Evolutionary conservation across 2,113 vertebrate genomes (phyloP).

Genomic region (Uropsilus gracilis): DNA sequence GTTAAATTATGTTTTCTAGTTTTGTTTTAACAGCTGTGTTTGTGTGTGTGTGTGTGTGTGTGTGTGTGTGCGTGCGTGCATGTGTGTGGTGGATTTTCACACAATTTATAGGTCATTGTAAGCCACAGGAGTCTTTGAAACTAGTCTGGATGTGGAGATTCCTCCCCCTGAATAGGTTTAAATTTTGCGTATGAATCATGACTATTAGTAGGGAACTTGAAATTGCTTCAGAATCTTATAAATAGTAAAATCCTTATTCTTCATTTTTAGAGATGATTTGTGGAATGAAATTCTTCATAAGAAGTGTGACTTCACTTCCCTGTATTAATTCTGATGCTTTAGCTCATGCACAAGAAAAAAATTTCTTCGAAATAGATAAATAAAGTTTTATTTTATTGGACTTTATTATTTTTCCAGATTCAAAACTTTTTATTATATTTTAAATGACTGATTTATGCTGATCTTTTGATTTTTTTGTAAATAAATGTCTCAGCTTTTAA

Average conservation of each 20-base stretch:
- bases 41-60: not conserved
- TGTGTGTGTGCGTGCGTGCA: not conserved
- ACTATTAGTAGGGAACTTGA: not conserved
- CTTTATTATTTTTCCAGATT: not conserved
- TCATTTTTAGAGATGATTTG: not conserved
- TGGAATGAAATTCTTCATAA: not conserved
- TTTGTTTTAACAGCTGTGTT: constrained; percentile 48
- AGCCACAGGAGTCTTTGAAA: constrained; percentile 9
- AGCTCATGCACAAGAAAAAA: not conserved
- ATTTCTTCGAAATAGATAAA: not conserved
- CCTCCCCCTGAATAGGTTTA: not conserved
- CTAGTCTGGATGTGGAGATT: not conserved
- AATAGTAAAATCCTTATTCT: not conserved
- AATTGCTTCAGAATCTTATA: not conserved
- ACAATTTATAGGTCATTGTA: constrained; percentile 27
- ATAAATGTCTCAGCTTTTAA: not conserved
- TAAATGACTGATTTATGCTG: not conserved
- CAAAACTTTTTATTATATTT: not conserved
- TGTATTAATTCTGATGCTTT: not conserved
- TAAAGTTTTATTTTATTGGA: not conserved
- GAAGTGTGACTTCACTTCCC: not conserved
- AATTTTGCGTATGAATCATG: not conserved
- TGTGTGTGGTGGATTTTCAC: constrained; percentile 31
- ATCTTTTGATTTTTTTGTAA: not conserved
- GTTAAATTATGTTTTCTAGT: constrained; percentile 72